Evolutionary conservation across 2,113 vertebrate species (phyloP), one percentile per base, ranked within the genome.

Genomic region (Anhinga anhinga): DNA sequence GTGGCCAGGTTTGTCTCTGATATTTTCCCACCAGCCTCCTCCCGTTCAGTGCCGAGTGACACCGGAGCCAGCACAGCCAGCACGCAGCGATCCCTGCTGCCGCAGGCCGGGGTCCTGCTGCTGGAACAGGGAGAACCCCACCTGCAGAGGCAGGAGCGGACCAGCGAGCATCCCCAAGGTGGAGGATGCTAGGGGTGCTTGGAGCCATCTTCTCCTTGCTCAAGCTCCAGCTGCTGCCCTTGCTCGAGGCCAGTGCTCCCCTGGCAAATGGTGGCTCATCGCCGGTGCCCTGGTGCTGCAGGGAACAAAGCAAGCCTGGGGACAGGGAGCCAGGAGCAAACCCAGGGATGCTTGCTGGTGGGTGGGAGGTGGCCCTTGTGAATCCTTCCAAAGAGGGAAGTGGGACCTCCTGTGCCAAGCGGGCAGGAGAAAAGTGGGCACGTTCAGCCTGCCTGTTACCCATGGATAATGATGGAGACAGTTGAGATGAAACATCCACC

Each of bases 391-490:
- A 45, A 42, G 22, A 44, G 15, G 26, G 18, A 21, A 79, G 26
- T 4, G 34, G 61, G 40, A 42, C 25, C 5, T 12, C n/a, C 53
- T 10, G 8, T 42, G 55, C 21, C 14, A 32, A n/a, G 61, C 0
- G 14, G 13, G 56, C 52, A 45, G 63, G 45, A 50, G 40, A 45
- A 40, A 29, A 20, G 6, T 1, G 21, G 53, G 22, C 2, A 2
- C 6, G 6, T n/a, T 66, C 83, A 79, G 27, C 18, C 49, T 50
- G 58, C 45, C 40, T 32, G 40, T 32, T 82, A 58, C 7, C 11
- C 10, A 0, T 25, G 45, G 42, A 32, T 6, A 61, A 3, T 2
- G 13, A 36, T 2, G 5, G 66, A 62, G n/a, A 36, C 34, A 21
- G 36, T 2, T 1, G 7, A n/a, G 55, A 49, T 42, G 1, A 6